Evolutionary conservation across 1,140 invertebrate genomes (phyloP).

Genomic region (Drosophila sproati): DNA sequence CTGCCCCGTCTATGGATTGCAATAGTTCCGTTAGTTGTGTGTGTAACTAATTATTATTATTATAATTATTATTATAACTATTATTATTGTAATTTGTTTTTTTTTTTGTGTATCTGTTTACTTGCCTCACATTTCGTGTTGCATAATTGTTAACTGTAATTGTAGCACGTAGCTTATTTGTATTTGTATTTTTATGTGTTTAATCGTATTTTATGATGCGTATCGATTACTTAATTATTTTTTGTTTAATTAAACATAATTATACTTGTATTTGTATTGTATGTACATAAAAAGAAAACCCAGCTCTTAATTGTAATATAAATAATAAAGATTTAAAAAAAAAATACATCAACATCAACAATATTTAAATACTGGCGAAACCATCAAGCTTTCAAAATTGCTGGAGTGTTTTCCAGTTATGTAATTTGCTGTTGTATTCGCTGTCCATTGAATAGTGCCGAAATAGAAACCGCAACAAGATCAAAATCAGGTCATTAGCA

Average conservation of each 20-base stretch:
- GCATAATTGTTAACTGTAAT: slow-evolving; percentile 35
- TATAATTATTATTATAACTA: slow-evolving; percentile 39
- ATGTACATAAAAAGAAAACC: slow-evolving; percentile 66
- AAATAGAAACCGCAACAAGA: no score
- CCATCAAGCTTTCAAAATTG: not conserved
- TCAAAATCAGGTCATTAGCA: no score
- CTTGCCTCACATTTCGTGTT: slow-evolving; percentile 27
- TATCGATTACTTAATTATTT: slow-evolving; percentile 67
- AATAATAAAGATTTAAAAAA: slow-evolving; percentile 64
- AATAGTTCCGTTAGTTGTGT: slow-evolving; percentile 52
- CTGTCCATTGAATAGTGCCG: no score
- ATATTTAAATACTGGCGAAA: not conserved
- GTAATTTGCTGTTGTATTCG: slow-evolving; percentile 39
- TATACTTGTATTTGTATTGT: slow-evolving; percentile 53
- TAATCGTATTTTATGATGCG: slow-evolving; percentile 36
- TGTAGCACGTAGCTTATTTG: slow-evolving; percentile 55
- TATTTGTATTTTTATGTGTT: slow-evolving; percentile 41
- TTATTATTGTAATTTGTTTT: slow-evolving; percentile 40
- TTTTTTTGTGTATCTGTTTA: slow-evolving; percentile 13
- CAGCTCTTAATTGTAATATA: slow-evolving; percentile 74
- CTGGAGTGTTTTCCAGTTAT: slow-evolving; percentile 24
- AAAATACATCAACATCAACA: not conserved
- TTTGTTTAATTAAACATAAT: slow-evolving; percentile 69
- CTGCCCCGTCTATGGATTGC: slow-evolving; percentile 9
- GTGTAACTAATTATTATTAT: slow-evolving; percentile 45